Percentiles rank a stretch among this genome's conserved stretches.
Conservation (phyloP, 2,113 vertebrate genomes). For the Ornithorhynchus anatinus region DNA sequence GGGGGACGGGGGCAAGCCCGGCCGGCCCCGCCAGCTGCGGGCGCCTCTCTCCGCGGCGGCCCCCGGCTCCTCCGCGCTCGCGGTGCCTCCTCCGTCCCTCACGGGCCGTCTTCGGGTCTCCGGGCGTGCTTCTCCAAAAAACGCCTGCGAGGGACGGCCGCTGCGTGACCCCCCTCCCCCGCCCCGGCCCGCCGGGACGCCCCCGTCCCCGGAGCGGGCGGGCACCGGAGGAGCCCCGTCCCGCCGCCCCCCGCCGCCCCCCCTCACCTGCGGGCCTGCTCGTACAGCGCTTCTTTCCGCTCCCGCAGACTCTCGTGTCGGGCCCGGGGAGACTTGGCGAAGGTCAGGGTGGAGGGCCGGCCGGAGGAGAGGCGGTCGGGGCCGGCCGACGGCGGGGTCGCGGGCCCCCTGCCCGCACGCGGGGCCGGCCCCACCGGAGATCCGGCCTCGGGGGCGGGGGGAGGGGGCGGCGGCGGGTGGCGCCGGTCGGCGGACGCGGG, state of each 20-base stretch:
- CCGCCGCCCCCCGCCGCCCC: not conserved
- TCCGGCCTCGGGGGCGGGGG: slow-evolving; percentile 67
- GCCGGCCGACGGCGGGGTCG: slow-evolving; percentile 39
- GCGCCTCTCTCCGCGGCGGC: slow-evolving; percentile 50
- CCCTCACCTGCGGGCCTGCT: slow-evolving; percentile 91
- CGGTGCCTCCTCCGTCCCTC: slow-evolving; percentile 54
- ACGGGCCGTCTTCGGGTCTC: too few relatives aligned
- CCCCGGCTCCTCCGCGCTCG: slow-evolving; percentile 42
- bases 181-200: not conserved
- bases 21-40: slow-evolving; percentile 26
- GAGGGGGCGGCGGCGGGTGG: slow-evolving; percentile 40
- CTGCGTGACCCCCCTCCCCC: not conserved
- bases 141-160: not conserved
- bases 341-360: slow-evolving; percentile 64
- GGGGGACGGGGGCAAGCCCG: slow-evolving; percentile 33
- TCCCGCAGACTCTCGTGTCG: slow-evolving; percentile 95
- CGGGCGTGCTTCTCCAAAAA: too few relatives aligned
- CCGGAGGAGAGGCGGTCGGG: slow-evolving; percentile 60
- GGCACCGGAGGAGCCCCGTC: not conserved
- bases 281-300: slow-evolving; percentile 89
- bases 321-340: slow-evolving; percentile 87
- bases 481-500: slow-evolving; percentile 67
- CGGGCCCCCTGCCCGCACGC: too few relatives aligned
- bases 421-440: accelerated
- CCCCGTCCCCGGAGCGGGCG: not conserved